Evolutionary conservation across 1,140 invertebrate species (phyloP).

Genomic region (Orius insidiosus): DNA sequence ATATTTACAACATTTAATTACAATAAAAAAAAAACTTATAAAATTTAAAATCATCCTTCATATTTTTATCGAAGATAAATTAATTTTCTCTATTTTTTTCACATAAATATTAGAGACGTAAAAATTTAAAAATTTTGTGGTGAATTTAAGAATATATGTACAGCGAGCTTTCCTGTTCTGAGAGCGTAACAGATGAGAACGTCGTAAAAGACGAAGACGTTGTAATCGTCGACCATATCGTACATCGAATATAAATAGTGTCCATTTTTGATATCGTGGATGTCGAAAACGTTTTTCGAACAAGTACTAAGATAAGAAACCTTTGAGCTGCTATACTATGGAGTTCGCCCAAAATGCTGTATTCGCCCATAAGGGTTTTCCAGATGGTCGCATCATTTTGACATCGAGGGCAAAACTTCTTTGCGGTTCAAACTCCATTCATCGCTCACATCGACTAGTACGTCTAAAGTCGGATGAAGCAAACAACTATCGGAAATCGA

Average conservation of each 20-base stretch:
- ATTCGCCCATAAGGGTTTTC: constrained; percentile 7
- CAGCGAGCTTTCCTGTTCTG: constrained; percentile 2
- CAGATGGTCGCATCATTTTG: background rate
- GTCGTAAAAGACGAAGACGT: constrained; percentile 5
- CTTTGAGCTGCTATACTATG: constrained; percentile 8
- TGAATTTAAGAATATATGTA: constrained; percentile 4
- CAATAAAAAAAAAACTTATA: too few relatives aligned
- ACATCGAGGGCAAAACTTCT: background rate
- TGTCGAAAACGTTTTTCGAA: constrained; percentile 5
- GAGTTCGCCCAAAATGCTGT: constrained; percentile 7
- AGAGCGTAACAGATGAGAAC: constrained; percentile 1
- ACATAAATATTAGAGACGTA: too few relatives aligned
- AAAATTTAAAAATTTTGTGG: too few relatives aligned
- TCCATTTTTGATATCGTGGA: constrained; percentile 1
- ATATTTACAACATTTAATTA: too few relatives aligned
- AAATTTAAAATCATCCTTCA: too few relatives aligned
- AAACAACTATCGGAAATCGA: constrained; percentile 1
- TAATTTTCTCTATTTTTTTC: too few relatives aligned
- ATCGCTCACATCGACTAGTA: constrained; percentile 1
- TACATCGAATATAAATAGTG: constrained; percentile 6
- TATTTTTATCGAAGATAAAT: too few relatives aligned
- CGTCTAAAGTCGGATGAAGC: constrained; percentile 5
- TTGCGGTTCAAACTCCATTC: background rate
- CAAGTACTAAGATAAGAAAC: constrained; percentile 7
- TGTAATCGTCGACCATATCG: constrained; percentile 4